Evolutionary conservation across 2,113 vertebrate genomes (phyloP).

Genomic region (Gymnocephalus cernua): DNA sequence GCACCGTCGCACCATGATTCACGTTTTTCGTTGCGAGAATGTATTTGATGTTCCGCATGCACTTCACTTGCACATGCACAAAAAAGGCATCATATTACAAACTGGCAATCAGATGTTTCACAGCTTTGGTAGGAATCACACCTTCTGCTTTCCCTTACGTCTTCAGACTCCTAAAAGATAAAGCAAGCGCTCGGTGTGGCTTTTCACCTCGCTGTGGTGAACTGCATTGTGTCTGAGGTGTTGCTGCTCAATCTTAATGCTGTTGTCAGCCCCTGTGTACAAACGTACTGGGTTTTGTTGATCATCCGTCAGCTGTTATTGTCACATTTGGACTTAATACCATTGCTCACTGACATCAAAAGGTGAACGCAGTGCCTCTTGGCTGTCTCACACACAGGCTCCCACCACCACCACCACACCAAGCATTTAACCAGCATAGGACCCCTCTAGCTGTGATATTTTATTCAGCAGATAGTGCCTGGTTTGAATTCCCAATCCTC

Average conservation of each 20-base stretch:
- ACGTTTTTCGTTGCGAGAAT: not conserved
- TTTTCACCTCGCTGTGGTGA: not conserved
- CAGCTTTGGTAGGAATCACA: not conserved
- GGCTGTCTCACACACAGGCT: conserved; percentile 4
- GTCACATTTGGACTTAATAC: not conserved
- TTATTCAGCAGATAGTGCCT: conserved; percentile 47
- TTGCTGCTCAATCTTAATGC: conserved; percentile 8
- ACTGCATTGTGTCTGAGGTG: conserved; percentile 2
- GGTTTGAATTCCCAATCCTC: conserved; percentile 50
- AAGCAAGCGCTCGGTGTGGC: not conserved
- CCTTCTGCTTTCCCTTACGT: not conserved
- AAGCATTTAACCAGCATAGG: conserved; percentile 11
- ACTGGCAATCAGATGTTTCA: conserved; percentile 9
- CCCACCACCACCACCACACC: not conserved
- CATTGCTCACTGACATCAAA: not conserved
- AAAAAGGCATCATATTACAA: conserved; percentile 6
- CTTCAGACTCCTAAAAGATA: not conserved
- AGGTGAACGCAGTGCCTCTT: conserved; percentile 3
- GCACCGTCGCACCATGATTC: not conserved
- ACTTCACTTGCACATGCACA: not conserved
- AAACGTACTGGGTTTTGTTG: not conserved
- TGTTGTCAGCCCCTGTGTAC: not conserved
- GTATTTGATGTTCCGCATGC: not conserved
- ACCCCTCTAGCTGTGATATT: conserved; percentile 50
- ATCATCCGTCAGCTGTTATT: not conserved